These are phyloP conservation scores for Tetranychus piercei DNA, from an alignment of 2,888 invertebrate genomes.

Conservation along the genomic window DNA sequence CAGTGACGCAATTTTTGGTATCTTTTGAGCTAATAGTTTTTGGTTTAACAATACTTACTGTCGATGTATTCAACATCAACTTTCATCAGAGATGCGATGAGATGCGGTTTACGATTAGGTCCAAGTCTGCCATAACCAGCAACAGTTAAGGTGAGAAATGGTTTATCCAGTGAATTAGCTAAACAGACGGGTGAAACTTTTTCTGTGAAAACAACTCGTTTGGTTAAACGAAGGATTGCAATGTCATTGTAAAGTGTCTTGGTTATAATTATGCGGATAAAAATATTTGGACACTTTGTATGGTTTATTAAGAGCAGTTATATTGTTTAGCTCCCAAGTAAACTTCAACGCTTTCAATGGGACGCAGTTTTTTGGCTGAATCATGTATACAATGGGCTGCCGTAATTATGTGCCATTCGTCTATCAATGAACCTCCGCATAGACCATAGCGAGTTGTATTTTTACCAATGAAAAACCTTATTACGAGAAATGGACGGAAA, in stretches of 20 bases:
- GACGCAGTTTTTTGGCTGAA: not conserved
- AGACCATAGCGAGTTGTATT: conserved; percentile 4
- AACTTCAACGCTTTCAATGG: not conserved
- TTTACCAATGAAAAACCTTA: not conserved
- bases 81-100: not conserved
- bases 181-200: not conserved
- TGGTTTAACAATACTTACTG: not conserved
- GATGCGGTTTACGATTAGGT: not conserved
- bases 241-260: conserved; percentile 3
- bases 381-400: conserved; percentile 6
- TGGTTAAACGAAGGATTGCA: not conserved
- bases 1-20: no score
- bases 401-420: not conserved
- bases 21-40: no score
- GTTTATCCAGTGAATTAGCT: not conserved
- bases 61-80: not conserved
- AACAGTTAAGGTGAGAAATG: not conserved
- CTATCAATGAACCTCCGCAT: conserved; percentile 1
- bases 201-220: not conserved
- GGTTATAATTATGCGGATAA: conserved; percentile 1
- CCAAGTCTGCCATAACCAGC: not conserved
- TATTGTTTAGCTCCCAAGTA: not conserved
- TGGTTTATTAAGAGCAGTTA: not conserved
- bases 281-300: not conserved
- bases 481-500: not conserved